phyloP scores from a whole-genome alignment of 2,888 invertebrate species.

The Salticus scenicus region DNA sequence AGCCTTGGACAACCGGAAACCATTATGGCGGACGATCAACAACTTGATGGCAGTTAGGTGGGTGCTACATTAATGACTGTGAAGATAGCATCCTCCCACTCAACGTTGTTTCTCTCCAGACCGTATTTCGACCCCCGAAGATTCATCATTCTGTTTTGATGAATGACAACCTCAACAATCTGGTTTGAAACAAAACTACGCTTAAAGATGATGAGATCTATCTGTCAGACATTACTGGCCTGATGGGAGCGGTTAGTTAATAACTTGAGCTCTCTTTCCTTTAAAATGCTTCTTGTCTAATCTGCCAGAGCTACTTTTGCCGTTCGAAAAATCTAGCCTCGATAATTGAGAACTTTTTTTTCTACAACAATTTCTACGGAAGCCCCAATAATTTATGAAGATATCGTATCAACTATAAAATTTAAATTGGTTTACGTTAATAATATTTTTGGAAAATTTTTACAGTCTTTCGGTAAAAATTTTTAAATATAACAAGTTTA shows the following conservation, averaged over 20 bases:
- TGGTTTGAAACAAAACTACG: conserved; percentile 50
- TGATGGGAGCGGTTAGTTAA: conserved; percentile 14
- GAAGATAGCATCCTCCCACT: conserved; percentile 26
- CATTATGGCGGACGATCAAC: conserved; percentile 49
- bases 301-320: not conserved
- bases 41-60: not conserved
- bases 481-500: too few species aligned
- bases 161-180: conserved; percentile 67
- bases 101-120: conserved; percentile 4
- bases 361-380: not conserved
- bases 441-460: too few species aligned
- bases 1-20: conserved; percentile 58
- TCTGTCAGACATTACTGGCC: not conserved
- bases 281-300: not conserved
- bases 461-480: too few species aligned
- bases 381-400: not conserved
- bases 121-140: conserved; percentile 48
- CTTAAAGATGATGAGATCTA: conserved; percentile 35
- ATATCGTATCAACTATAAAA: too few species aligned
- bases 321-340: not conserved
- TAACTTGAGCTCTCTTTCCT: not conserved
- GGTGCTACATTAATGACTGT: conserved; percentile 57
- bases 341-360: not conserved
- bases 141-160: conserved; percentile 65
- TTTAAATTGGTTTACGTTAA: too few species aligned